Percentiles rank a stretch among this genome's conserved stretches.
Conservation (phyloP, 2,113 vertebrate species). For the Athene cunicularia region DNA sequence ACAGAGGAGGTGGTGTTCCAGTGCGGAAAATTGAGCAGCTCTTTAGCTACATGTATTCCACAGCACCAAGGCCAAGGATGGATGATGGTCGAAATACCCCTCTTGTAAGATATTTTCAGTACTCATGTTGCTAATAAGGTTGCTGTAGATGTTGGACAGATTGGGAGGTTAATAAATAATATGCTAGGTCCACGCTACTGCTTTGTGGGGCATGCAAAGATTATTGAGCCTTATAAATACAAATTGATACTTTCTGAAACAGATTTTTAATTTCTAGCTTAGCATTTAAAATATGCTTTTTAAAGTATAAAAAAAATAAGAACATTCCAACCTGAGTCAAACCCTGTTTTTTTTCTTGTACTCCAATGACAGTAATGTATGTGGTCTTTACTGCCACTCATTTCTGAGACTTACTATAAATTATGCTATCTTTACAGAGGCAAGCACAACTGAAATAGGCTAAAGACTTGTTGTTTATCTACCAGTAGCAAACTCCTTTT, state of each 20-base stretch:
- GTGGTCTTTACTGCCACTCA: background rate
- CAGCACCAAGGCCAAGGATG: slow-evolving; percentile 87
- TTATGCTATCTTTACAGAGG: background rate
- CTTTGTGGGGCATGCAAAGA: background rate
- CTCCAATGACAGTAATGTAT: background rate
- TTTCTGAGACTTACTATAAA: background rate
- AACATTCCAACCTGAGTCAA: background rate
- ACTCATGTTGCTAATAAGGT: background rate
- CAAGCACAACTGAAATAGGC: background rate
- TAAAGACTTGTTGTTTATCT: background rate
- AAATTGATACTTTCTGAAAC: background rate
- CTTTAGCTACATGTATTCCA: slow-evolving; percentile 97
- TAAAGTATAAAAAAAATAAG: background rate
- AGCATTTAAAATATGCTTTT: background rate
- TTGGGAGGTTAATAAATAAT: background rate
- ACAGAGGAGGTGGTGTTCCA: slow-evolving; percentile 93
- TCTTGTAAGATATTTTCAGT: slow-evolving; percentile 80
- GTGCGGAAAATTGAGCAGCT: slow-evolving; percentile 91
- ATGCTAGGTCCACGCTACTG: rapidly evolving
- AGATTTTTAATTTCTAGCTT: background rate
- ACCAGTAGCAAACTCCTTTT: background rate
- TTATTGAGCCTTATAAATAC: background rate
- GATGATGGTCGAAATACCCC: slow-evolving; percentile 88
- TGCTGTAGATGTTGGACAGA: background rate
- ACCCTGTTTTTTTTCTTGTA: background rate